Base-by-base conservation (phyloP, 1,140 invertebrate species). In the Drosophila paulistorum region DNA sequence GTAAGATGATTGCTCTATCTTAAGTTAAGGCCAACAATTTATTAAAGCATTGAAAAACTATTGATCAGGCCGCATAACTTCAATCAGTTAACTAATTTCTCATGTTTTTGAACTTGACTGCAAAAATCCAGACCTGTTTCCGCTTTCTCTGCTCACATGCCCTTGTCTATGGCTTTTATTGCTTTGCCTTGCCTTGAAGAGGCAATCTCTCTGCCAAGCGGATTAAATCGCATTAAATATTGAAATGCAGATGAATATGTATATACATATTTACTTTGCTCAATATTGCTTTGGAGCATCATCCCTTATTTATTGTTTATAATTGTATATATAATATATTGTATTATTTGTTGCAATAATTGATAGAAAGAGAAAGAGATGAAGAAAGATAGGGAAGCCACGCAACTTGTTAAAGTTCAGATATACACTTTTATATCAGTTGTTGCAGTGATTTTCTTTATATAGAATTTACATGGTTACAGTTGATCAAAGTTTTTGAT, bases 181-280 rank as follows among this genome's bases (percentile, higher is more conserved):
- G 23, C 23, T 26, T 26, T 48, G 17, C 17, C 17, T 39, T 11
- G 3, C 11, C 37, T 30, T 30, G 30, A 3, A 11, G 30, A 30
- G 30, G 30, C 30, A 30, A 30, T 30, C 20, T 51, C 10, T 23
- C 45, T 51, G 17, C 20, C 17, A 51, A 51, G 23, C 17, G 17
- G 17, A 51, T 51, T 51, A 51, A 51, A 23, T 51, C 17, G 45
- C 17, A 51, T 51, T 51, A 51, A 51, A 51, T 23, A 51, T 51
- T 51, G 3, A 51, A 23, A 10, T 23, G 17, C 17, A 51, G 20
- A 23, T 51, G 45, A 51, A 51, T 51, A 23, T 51, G 45, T 23
- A 51, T 51, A 51, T 51, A 17, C 17, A 20, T 51, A 51, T 51
- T 51, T 23, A 51, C 45, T 23, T 51, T 23, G 17, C 45, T 51